phyloP scores from a whole-genome alignment of 2,113 vertebrate genomes.

The Trichomycterus rosablanca region DNA sequence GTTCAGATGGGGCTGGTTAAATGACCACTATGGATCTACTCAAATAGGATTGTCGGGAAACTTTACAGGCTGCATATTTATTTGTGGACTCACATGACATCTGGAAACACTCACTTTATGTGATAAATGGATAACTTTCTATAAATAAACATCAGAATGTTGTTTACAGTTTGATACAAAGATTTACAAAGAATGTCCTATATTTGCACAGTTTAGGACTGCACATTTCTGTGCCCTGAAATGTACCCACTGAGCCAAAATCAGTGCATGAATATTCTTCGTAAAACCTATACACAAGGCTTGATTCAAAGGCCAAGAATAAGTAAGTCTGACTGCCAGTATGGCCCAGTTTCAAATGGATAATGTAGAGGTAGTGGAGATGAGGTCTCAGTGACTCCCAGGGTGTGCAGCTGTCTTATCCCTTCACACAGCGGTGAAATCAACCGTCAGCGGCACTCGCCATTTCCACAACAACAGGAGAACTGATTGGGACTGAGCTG shows the following conservation, averaged over 20 bases:
- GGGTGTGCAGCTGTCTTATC: slow-evolving; percentile 34
- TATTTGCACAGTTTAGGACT: no score
- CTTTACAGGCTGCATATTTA: background rate
- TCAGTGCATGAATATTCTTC: slow-evolving; percentile 19
- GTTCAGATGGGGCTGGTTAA: slow-evolving; percentile 1
- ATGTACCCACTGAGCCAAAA: slow-evolving; percentile 6
- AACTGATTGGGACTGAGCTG: slow-evolving; percentile 21
- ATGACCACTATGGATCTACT: slow-evolving; percentile 13
- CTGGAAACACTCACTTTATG: no score
- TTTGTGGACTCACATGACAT: background rate
- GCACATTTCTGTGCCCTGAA: background rate
- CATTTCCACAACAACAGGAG: slow-evolving; percentile 39
- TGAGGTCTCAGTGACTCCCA: background rate
- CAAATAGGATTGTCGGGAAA: slow-evolving; percentile 5
- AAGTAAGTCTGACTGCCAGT: slow-evolving; percentile 22
- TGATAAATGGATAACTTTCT: no score
- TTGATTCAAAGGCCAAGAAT: slow-evolving; percentile 17
- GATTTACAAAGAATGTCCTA: no score
- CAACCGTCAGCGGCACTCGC: slow-evolving; percentile 30
- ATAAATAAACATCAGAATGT: no score
- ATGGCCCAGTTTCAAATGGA: slow-evolving; percentile 6
- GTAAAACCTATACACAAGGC: slow-evolving; percentile 15
- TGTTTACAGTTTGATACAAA: no score
- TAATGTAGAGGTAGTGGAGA: slow-evolving; percentile 12
- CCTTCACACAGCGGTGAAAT: slow-evolving; percentile 35